Conservation (phyloP, 1,140 invertebrate genomes). For the Lucilia sericata region DNA sequence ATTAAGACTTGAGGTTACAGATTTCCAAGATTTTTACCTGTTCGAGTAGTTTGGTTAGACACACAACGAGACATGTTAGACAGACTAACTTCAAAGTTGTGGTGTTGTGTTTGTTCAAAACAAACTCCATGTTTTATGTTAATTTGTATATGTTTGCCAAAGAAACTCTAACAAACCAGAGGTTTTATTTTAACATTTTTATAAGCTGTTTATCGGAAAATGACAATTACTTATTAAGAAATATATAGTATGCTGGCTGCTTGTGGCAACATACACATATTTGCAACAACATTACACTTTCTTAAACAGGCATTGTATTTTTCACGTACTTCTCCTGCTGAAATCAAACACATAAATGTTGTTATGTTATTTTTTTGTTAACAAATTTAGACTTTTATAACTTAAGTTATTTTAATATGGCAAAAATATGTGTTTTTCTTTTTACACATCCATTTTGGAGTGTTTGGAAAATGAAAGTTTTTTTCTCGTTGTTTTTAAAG, state of each 20-base stretch:
- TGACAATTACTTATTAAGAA: constrained; percentile 27
- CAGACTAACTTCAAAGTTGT: neutral
- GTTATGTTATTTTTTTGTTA: neutral
- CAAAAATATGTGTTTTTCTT: neutral
- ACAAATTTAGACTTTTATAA: neutral
- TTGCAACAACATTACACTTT: neutral
- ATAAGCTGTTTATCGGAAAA: constrained; percentile 24
- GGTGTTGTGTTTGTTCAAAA: neutral
- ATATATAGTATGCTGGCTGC: neutral
- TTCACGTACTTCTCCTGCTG: neutral
- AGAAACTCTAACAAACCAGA: neutral
- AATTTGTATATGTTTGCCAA: neutral
- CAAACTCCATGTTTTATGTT: constrained; percentile 22
- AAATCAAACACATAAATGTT: neutral
- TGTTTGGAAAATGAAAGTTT: constrained; percentile 14
- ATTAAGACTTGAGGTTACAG: too few species aligned
- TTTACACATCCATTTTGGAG: neutral
- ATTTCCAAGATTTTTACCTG: too few species aligned
- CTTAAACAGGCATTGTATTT: neutral
- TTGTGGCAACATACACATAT: neutral
- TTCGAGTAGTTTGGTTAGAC: too few species aligned
- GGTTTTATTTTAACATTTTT: neutral
- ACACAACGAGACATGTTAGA: neutral
- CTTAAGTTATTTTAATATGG: neutral
- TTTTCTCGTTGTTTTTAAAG: neutral